Evolutionary conservation across 2,113 vertebrate genomes (phyloP).

Genomic region (Xiphophorus couchianus): DNA sequence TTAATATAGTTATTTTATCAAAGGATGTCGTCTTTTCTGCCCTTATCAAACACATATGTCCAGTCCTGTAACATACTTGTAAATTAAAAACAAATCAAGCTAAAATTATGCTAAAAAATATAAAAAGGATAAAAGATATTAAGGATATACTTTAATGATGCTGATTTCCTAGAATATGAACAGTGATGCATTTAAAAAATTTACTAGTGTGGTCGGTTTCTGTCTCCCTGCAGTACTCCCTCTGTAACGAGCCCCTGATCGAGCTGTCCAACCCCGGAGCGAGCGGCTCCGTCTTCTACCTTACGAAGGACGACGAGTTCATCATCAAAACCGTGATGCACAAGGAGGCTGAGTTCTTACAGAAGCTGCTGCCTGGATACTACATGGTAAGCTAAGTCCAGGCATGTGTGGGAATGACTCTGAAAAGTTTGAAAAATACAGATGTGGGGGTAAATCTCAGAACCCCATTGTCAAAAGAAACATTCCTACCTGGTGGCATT

Average conservation of each 20-base stretch:
- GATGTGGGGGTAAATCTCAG: background rate
- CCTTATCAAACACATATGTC: too few species aligned
- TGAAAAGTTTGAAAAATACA: background rate
- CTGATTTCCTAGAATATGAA: too few species aligned
- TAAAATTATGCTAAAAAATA: background rate
- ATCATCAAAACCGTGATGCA: slow-evolving; percentile 99
- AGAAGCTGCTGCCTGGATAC: slow-evolving; percentile 98
- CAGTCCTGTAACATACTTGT: too few species aligned
- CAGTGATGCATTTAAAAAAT: too few species aligned
- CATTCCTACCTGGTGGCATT: background rate
- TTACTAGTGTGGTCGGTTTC: background rate
- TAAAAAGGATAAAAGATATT: background rate
- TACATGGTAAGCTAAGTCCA: slow-evolving; percentile 78
- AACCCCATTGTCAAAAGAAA: background rate
- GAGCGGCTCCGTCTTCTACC: slow-evolving; percentile 96
- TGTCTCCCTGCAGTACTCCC: slow-evolving; percentile 84
- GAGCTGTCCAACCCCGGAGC: slow-evolving; percentile 97
- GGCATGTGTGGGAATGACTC: background rate
- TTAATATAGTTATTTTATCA: background rate
- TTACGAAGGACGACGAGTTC: slow-evolving; percentile 97
- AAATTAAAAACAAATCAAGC: background rate
- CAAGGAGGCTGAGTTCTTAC: slow-evolving; percentile 97
- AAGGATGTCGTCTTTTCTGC: background rate
- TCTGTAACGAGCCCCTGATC: slow-evolving; percentile 96
- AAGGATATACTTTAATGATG: background rate